These are phyloP conservation scores for Carcinoscorpius rotundicauda DNA, from an alignment of 1,140 invertebrate species.

Conservation along the genomic window DNA sequence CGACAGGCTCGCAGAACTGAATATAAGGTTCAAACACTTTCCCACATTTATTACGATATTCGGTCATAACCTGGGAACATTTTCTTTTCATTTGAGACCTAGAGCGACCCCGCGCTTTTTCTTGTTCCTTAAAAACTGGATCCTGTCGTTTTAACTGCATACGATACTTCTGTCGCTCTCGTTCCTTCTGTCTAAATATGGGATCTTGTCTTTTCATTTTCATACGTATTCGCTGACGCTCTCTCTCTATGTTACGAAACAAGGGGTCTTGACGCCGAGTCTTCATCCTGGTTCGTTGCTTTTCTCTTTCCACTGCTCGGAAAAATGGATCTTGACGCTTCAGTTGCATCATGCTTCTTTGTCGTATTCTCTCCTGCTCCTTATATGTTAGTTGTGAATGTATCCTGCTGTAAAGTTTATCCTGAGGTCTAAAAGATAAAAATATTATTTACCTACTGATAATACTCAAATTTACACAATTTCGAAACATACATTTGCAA, in stretches of 20 bases:
- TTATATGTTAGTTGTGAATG: neutral
- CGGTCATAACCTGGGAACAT: no score
- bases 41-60: no score
- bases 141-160: conserved; percentile 11
- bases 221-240: conserved; percentile 14
- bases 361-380: conserved; percentile 12
- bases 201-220: conserved; percentile 14
- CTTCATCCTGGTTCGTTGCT: conserved; percentile 11
- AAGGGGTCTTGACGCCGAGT: conserved; percentile 11
- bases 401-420: no score
- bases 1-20: no score
- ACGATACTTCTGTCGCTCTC: conserved; percentile 12
- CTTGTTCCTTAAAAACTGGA: conserved; percentile 13
- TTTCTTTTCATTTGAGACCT: conserved; percentile 6
- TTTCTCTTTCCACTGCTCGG: conserved; percentile 11
- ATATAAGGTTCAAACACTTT: no score
- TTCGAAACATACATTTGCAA: no score
- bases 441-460: no score
- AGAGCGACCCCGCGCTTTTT: conserved; percentile 7
- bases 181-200: conserved; percentile 11
- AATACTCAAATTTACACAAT: no score
- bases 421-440: no score
- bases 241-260: conserved; percentile 14
- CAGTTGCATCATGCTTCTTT: conserved; percentile 13
- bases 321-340: conserved; percentile 15